These are phyloP conservation scores for Macroramphosus scolopax DNA, from an alignment of 2,797 vertebrate genomes.

Conservation along the genomic window DNA sequence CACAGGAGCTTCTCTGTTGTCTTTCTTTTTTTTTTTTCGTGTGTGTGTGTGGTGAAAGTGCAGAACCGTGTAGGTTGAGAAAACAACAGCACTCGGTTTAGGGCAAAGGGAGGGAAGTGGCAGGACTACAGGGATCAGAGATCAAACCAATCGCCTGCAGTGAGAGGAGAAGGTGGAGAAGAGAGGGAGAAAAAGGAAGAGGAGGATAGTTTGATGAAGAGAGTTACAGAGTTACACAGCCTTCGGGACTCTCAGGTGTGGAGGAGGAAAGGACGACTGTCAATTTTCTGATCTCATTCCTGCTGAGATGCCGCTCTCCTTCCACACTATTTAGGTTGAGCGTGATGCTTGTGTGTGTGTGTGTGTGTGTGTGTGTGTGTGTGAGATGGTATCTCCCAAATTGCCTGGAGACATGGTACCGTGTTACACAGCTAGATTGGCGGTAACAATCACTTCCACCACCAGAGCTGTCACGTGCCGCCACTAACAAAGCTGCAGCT, in stretches of 20 bases:
- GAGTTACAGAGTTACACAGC: slow-evolving; percentile 61
- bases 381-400: slow-evolving; percentile 58
- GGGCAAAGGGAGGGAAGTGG: slow-evolving; percentile 42
- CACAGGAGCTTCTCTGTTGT: slow-evolving; percentile 27
- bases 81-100: slow-evolving; percentile 53
- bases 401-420: slow-evolving; percentile 67
- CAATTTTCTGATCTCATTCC: slow-evolving; percentile 60
- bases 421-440: slow-evolving; percentile 71
- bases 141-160: slow-evolving; percentile 69
- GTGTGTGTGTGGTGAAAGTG: slow-evolving; percentile 30
- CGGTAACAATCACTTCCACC: slow-evolving; percentile 70
- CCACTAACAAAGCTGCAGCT: slow-evolving; percentile 68
- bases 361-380: slow-evolving; percentile 4
- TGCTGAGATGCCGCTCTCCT: slow-evolving; percentile 39
- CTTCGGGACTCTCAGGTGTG: slow-evolving; percentile 65
- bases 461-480: slow-evolving; percentile 65
- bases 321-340: no score
- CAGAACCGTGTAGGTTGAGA: slow-evolving; percentile 47
- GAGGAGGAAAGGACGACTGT: slow-evolving; percentile 58
- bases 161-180: slow-evolving; percentile 48
- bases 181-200: slow-evolving; percentile 22
- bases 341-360: slow-evolving; percentile 2
- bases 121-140: slow-evolving; percentile 62
- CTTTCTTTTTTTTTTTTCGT: no score
- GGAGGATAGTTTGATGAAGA: slow-evolving; percentile 60